A percentile compares a stretch with the other conserved stretches of the same genome.
Conservation (phyloP, 2,797 vertebrate species). For the Smutsia gigantea region DNA sequence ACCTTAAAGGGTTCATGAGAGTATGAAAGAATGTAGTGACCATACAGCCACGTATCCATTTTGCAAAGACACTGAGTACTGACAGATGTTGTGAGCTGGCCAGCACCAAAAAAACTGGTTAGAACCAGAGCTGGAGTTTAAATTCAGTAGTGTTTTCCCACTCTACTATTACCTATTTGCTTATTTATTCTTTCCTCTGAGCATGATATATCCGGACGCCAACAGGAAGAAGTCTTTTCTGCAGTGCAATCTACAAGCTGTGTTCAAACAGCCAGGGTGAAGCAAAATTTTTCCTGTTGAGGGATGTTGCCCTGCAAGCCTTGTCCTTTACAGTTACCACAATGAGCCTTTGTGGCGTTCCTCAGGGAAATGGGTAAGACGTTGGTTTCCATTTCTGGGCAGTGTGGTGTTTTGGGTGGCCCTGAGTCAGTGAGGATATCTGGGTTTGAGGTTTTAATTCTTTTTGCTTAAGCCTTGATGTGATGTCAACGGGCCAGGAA, state of each 20-base stretch:
- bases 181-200: background rate
- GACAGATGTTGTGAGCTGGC: background rate
- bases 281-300: slow-evolving; percentile 65
- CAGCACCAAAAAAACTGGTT: background rate
- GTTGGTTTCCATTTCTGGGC: slow-evolving; percentile 75
- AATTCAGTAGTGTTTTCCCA: background rate
- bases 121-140: background rate
- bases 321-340: slow-evolving; percentile 62
- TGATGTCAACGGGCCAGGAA: background rate
- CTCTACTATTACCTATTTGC: background rate
- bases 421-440: background rate
- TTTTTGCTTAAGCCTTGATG: slow-evolving; percentile 54
- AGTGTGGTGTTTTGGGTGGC: slow-evolving; percentile 55
- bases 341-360: slow-evolving; percentile 77
- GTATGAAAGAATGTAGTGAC: background rate
- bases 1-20: background rate
- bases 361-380: slow-evolving; percentile 62
- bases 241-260: background rate
- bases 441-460: slow-evolving; percentile 44
- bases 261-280: slow-evolving; percentile 30
- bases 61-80: background rate
- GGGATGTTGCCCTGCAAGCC: slow-evolving; percentile 66
- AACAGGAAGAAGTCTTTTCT: background rate
- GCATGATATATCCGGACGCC: background rate
- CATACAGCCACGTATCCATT: background rate